Percentiles rank a stretch among this genome's conserved stretches.
These are phyloP conservation scores for Channa maculata DNA, from an alignment of 2,113 vertebrate genomes.

Conservation along the genomic window DNA sequence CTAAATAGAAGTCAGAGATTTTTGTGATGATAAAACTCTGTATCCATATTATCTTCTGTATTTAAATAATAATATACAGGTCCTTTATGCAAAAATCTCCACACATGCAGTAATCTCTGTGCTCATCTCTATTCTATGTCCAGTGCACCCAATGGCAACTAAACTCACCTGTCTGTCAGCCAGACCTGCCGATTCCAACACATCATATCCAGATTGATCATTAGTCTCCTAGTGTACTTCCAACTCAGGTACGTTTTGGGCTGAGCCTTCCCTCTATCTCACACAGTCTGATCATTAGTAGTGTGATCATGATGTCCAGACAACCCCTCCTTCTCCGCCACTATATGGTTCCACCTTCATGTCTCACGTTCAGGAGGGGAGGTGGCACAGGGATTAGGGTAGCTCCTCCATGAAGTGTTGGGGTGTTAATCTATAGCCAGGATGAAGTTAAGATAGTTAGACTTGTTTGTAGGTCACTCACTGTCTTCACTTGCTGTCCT, in stretches of 20 bases:
- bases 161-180: constrained; percentile 30
- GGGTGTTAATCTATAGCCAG: constrained; percentile 57
- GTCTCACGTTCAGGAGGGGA: constrained; percentile 4
- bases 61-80: background rate
- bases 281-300: constrained; percentile 12
- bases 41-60: background rate
- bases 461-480: constrained; percentile 75
- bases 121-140: constrained; percentile 22
- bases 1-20: too few relatives aligned
- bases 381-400: background rate
- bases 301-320: constrained; percentile 22
- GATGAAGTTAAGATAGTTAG: constrained; percentile 52
- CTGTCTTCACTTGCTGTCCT: constrained; percentile 44
- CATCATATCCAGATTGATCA: constrained; percentile 26
- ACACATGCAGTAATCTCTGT: background rate
- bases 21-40: too few relatives aligned
- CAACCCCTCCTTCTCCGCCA: constrained; percentile 10
- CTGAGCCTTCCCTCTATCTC: constrained; percentile 26
- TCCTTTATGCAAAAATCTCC: background rate
- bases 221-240: constrained; percentile 46
- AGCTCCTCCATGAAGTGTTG: constrained; percentile 54
- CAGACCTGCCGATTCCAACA: constrained; percentile 15
- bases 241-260: constrained; percentile 40
- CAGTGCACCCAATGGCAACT: background rate
- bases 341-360: constrained; percentile 13